These are phyloP conservation scores for Agrotis clavis DNA, from an alignment of 2,888 invertebrate genomes.

Conservation along the genomic window DNA sequence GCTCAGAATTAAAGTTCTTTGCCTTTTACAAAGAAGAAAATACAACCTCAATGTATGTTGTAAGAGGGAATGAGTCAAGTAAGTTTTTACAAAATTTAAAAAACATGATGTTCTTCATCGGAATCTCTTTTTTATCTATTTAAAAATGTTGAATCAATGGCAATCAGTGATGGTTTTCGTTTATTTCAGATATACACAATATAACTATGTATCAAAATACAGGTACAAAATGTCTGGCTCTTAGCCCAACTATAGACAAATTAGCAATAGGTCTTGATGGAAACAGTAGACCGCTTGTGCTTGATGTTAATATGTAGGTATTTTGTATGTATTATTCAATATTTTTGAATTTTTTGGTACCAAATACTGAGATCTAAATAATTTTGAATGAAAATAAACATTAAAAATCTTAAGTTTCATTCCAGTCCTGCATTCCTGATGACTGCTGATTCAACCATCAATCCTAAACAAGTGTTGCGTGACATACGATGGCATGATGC, in stretches of 20 bases:
- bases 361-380: too few species aligned
- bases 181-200: constrained; percentile 69
- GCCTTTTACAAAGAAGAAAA: constrained; percentile 42
- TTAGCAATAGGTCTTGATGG: constrained; percentile 84
- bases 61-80: constrained; percentile 49
- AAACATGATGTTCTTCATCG: too few species aligned
- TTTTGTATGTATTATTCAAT: constrained; percentile 31
- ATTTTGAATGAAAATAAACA: too few species aligned
- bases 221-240: constrained; percentile 79
- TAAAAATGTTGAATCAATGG: background rate
- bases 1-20: constrained; percentile 69
- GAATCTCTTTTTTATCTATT: background rate
- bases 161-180: background rate
- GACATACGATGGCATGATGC: constrained; percentile 84
- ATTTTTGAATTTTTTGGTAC: too few species aligned
- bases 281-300: constrained; percentile 80
- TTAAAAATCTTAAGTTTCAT: constrained; percentile 34
- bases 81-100: background rate
- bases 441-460: constrained; percentile 64
- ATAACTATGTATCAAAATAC: constrained; percentile 68
- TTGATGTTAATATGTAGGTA: constrained; percentile 84
- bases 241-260: constrained; percentile 71
- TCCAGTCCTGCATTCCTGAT: constrained; percentile 74
- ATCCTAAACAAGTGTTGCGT: constrained; percentile 73
- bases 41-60: constrained; percentile 18